phyloP scores from a whole-genome alignment of 2,113 vertebrate species.

The Paradoxurus hermaphroditus region DNA sequence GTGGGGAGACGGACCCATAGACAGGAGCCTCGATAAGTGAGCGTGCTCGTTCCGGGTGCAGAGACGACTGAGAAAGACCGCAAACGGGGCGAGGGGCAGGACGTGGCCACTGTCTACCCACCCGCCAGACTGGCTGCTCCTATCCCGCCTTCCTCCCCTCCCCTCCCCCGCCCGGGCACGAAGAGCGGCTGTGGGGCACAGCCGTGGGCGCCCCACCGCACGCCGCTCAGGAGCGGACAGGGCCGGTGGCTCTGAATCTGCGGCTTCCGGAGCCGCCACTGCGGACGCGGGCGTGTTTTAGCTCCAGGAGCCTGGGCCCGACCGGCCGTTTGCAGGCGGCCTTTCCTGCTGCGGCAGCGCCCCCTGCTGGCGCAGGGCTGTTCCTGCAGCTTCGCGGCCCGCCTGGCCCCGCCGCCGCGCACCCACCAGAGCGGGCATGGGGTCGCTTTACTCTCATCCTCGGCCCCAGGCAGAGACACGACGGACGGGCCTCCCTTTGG shows the following conservation, averaged over 20 bases:
- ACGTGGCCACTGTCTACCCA: accelerated
- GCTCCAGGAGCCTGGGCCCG: neutral
- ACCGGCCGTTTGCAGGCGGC: neutral
- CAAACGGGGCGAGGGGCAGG: neutral
- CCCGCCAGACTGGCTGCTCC: neutral
- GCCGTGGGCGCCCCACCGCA: neutral
- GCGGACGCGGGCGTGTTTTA: accelerated
- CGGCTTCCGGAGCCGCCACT: neutral
- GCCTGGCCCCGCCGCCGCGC: accelerated
- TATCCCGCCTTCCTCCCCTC: too few species aligned
- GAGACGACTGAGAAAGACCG: neutral
- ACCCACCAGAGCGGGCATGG: neutral
- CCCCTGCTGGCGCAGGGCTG: neutral
- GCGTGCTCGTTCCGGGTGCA: accelerated
- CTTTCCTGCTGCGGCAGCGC: neutral
- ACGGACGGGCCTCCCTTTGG: accelerated
- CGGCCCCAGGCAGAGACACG: accelerated
- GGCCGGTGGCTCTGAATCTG: neutral
- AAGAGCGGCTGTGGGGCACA: neutral
- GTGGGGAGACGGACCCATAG: neutral
- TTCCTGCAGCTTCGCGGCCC: neutral
- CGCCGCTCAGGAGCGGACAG: neutral
- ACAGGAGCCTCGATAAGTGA: too few species aligned
- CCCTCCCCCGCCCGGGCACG: neutral
- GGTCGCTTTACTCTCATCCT: too few species aligned